Evolutionary conservation across 2,797 vertebrate genomes (phyloP).

Genomic region (Peromyscus attwateri): DNA sequence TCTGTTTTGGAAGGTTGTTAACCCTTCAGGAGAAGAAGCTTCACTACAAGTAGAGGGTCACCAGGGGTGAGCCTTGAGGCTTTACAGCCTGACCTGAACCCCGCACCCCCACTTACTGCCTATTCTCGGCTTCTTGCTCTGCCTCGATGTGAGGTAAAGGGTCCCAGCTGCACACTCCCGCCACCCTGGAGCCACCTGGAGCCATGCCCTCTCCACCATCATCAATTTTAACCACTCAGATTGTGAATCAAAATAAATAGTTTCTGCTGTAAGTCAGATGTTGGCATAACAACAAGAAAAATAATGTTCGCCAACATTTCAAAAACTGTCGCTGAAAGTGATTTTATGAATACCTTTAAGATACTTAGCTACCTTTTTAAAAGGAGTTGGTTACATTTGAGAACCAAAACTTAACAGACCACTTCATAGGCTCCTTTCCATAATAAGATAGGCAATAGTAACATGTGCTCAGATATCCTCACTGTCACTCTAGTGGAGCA

Average conservation of each 20-base stretch:
- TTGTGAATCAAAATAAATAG: not conserved
- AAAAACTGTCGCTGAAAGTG: not conserved
- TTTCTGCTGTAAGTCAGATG: not conserved
- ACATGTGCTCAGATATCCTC: not conserved
- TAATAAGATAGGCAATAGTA: not conserved
- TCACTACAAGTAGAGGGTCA: not conserved
- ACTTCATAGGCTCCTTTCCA: not conserved
- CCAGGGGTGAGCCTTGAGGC: too few relatives aligned
- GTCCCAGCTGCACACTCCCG: not conserved
- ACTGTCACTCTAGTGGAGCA: not conserved
- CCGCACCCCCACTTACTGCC: not conserved
- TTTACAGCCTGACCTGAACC: not conserved
- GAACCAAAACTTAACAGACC: not conserved
- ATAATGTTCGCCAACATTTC: not conserved
- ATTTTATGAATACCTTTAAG: not conserved
- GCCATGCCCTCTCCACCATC: too few relatives aligned
- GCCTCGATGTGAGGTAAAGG: not conserved
- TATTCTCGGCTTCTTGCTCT: not conserved
- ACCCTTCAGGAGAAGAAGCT: not conserved
- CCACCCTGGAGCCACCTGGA: not conserved
- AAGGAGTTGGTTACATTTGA: not conserved
- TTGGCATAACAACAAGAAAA: not conserved
- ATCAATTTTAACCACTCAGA: not conserved
- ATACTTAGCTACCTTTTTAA: not conserved
- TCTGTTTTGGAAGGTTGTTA: not conserved